Evolutionary conservation across 2,797 vertebrate species (phyloP), one percentile per base, ranked within the genome.

Genomic region (Acipenser transmontanus): DNA sequence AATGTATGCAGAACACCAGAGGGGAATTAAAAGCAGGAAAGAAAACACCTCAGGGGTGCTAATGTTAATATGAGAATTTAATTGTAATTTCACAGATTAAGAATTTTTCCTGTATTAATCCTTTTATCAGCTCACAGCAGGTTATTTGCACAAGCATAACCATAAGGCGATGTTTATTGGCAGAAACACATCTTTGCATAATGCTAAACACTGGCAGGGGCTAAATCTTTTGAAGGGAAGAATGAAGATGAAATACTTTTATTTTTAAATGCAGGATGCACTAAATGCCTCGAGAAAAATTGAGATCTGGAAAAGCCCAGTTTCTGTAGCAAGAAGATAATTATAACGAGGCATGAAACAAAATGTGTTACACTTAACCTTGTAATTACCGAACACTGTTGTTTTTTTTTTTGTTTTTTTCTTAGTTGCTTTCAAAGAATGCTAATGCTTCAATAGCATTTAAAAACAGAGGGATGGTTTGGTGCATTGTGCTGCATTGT

Each of bases 111-210:
- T 85, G 87, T 92, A 94, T 94, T 96, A 98, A 98, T 96, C 94
- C 95, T 90, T 94, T 96, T 97, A 98, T 98, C 95, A 95, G 92
- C 87, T 85, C 91, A 91, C 93, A 95, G 95, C 94, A 97, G 95
- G 94, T 93, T 91, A 92, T 92, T 90, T 84, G 88, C 89, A 85
- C 88, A 88, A 89, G 89, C 82, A 86, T 82, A 87, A 87, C 87
- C 86, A 85, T 85, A 86, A 90, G 90, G 89, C 83, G 81, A 89
- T 88, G 89, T 89, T 91, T 92, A 89, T 89, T 89, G 82, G 88
- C 85, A 90, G 88, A 90, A 88, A 88, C 88, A 87, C 81, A 73
- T 85, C 88, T 90, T 91, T 88, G 87, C 88, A 92, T 87, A 84
- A 82, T 86, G 85, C 86, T 81, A 87, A 88, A 88, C 88, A 74